These are phyloP conservation scores for Ammodramus savannarum DNA, from an alignment of 2,113 vertebrate species.

Conservation along the genomic window DNA sequence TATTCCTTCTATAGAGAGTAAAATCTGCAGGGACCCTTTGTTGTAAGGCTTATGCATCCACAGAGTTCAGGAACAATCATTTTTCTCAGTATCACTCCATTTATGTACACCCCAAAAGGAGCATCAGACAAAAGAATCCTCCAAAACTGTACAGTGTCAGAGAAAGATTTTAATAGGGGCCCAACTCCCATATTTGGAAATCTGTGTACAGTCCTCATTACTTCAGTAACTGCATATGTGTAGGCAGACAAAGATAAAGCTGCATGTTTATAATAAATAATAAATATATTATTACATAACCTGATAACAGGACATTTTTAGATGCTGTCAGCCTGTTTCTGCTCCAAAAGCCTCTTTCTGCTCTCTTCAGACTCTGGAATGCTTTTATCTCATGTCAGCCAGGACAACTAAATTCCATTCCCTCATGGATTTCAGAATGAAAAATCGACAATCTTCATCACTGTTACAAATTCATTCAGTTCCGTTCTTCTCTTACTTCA, in stretches of 20 bases:
- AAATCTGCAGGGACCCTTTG: slow-evolving; percentile 7
- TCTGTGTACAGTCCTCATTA: background rate
- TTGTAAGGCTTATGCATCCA: background rate
- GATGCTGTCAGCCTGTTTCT: background rate
- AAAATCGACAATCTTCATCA: background rate
- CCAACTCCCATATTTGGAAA: background rate
- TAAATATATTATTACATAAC: background rate
- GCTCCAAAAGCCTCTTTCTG: background rate
- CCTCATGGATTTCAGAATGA: background rate
- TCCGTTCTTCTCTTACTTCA: background rate
- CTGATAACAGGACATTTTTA: background rate
- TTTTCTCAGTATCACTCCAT: background rate
- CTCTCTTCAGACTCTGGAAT: background rate
- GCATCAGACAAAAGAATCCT: background rate
- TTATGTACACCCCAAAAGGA: background rate
- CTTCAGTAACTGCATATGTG: background rate
- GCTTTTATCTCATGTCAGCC: background rate
- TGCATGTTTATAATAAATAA: background rate
- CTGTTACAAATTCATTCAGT: background rate
- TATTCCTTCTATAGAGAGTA: background rate
- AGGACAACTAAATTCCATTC: background rate
- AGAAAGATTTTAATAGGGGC: background rate
- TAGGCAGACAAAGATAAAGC: background rate
- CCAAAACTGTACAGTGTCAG: background rate
- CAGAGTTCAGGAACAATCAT: background rate